Conservation (phyloP, 2,888 invertebrate genomes). For the Drosophila percnosoma region DNA sequence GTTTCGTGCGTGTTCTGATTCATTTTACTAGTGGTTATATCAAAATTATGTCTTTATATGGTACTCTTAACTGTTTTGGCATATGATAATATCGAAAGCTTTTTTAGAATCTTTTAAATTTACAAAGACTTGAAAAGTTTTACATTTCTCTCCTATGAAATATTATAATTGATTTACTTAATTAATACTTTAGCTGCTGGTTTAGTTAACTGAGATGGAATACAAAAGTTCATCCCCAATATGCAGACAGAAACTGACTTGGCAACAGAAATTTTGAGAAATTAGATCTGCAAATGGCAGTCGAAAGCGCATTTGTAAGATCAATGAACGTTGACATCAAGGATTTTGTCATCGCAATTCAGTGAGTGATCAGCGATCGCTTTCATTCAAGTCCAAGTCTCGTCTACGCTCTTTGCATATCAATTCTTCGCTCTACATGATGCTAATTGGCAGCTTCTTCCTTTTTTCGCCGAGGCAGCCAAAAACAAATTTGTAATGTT, state of each 20-base stretch:
- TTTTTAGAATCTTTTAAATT: background rate
- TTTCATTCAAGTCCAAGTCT: constrained; percentile 1
- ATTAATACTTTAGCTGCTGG: background rate
- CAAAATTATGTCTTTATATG: fast-evolving
- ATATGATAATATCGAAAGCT: too few relatives aligned
- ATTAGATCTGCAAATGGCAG: background rate
- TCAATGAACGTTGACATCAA: constrained; percentile 77
- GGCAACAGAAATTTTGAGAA: constrained; percentile 28
- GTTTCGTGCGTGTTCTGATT: background rate
- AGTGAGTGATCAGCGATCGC: constrained; percentile 25
- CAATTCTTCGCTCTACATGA: constrained; percentile 48
- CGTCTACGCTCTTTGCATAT: constrained; percentile 39
- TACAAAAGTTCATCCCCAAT: too few relatives aligned
- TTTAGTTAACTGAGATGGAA: too few relatives aligned
- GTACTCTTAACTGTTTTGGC: background rate
- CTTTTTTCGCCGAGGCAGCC: constrained; percentile 47
- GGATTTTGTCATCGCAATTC: constrained; percentile 67
- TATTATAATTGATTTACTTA: background rate
- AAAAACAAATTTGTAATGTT: constrained; percentile 74
- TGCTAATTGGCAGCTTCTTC: constrained; percentile 71
- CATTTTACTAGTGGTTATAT: background rate
- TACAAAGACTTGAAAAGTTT: background rate
- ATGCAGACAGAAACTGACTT: constrained; percentile 7
- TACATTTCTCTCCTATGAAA: background rate
- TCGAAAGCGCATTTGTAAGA: constrained; percentile 37